phyloP scores from a whole-genome alignment of 2,797 vertebrate genomes.

The Silurus aristotelis region DNA sequence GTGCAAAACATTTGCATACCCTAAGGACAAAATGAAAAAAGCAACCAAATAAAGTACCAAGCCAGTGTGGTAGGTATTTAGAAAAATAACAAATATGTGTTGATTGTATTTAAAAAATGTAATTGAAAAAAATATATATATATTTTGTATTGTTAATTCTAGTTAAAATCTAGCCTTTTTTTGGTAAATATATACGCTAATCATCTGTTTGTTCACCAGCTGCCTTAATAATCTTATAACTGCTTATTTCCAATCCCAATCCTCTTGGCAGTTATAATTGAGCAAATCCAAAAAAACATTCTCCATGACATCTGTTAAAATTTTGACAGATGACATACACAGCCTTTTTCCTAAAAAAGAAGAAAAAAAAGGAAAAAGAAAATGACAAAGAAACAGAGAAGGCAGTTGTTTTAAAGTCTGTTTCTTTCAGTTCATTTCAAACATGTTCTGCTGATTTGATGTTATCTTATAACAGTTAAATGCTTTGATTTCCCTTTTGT shows the following conservation, averaged over 20 bases:
- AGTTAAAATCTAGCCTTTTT: background rate
- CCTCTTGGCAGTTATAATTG: background rate
- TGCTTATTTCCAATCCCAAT: background rate
- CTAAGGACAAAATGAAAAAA: background rate
- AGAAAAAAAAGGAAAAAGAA: too few species aligned
- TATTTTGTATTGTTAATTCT: background rate
- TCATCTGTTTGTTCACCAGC: background rate
- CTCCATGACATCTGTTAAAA: slow-evolving; percentile 5
- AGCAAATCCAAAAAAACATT: background rate
- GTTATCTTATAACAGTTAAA: background rate
- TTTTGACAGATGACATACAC: background rate
- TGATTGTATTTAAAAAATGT: background rate
- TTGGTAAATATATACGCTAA: background rate
- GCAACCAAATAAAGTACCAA: background rate
- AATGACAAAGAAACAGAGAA: background rate
- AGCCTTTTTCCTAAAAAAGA: background rate
- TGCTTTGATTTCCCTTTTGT: background rate
- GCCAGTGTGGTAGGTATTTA: background rate
- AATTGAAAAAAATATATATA: background rate
- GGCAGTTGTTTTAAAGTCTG: background rate
- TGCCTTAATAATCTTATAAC: background rate
- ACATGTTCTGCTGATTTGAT: background rate
- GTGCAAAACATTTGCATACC: slow-evolving; percentile 13
- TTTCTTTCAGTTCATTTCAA: background rate
- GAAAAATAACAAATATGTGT: background rate